Base-by-base conservation (phyloP, 1,140 invertebrate species). In the Drosophila arizonae region DNA sequence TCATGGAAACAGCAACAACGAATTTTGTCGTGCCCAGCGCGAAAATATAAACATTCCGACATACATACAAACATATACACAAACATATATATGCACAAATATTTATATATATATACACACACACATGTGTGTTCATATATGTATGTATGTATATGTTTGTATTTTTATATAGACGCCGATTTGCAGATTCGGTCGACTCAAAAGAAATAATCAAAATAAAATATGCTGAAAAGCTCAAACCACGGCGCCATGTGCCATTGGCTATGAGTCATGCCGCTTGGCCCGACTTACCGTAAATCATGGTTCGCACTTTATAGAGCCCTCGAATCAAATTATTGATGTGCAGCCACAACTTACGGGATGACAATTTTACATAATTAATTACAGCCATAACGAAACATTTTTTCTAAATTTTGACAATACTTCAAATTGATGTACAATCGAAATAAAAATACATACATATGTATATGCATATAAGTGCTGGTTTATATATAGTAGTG, bases 1-100 rank as follows among this genome's bases (percentile, higher is more conserved):
- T 87, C 82, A 87, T 86, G 86, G 85, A 76, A 77, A 55, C 52
- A 79, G 67, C 77, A 85, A 86, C 81, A 86, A 84, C 58, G 57
- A 74, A 75, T 63, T 67, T 72, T 76, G 76, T 62, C 58, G 64
- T 56, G 62, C 72, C 33, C 55, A 57, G 51, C 51, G 62, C 73
- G 30, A 54, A 71, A 57, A 57, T 55, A 46, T 54, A 60, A 60
- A 48, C 60, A 62, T 48, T 48, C 17, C 26, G n/a, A 48, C 43
- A 24, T 10, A 61, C 8, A 48, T 26, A 39, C 13, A 60, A 26
- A 21, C 26, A 46, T 21, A 6, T 50, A 41, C n/a, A 15, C n/a
- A n/a, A 15, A 21, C 30, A 13, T 54, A 36, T 33, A 10, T 15
- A 26, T 17, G 11, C 26, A 43, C 28, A 30, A 10, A 10, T 43